Conservation (phyloP, 1,140 invertebrate species). For the Drosophila kohkoa region DNA sequence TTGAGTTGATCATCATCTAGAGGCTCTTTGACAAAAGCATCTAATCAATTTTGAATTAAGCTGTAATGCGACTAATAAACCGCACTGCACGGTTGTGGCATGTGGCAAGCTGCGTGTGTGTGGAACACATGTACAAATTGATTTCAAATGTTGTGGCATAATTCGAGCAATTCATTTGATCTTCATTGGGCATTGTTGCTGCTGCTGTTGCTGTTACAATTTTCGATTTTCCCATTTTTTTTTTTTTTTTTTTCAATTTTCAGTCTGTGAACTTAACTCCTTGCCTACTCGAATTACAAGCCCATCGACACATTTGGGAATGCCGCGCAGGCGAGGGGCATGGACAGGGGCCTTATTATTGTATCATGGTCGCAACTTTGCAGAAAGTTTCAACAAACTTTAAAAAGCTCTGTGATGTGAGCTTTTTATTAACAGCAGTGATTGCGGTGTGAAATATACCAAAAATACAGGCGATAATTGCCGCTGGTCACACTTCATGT, state of each 20-base stretch:
- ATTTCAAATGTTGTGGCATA: slow-evolving; percentile 72
- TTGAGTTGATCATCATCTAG: background rate
- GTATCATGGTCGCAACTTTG: slow-evolving; percentile 14
- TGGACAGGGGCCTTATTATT: too few relatives aligned
- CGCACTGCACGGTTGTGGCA: background rate
- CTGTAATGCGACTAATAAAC: background rate
- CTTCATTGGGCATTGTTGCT: slow-evolving; percentile 53
- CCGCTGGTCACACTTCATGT: background rate
- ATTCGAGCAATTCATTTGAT: slow-evolving; percentile 76
- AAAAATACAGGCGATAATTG: too few relatives aligned
- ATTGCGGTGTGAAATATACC: too few relatives aligned
- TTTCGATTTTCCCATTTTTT: slow-evolving; percentile 29
- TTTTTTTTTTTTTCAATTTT: slow-evolving; percentile 35
- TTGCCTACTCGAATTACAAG: slow-evolving; percentile 68
- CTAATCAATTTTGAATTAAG: slow-evolving; percentile 21
- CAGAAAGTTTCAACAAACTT: slow-evolving; percentile 5
- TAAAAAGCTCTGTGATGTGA: too few relatives aligned
- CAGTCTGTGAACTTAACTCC: slow-evolving; percentile 3
- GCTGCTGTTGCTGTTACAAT: slow-evolving; percentile 49
- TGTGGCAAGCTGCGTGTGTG: slow-evolving; percentile 1
- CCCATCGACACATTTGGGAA: slow-evolving; percentile 62
- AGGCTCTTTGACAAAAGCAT: background rate
- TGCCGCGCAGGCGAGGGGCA: background rate
- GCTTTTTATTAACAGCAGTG: too few relatives aligned
- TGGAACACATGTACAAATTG: slow-evolving; percentile 75